Evolutionary conservation across 1,140 invertebrate species (phyloP), one percentile per base, ranked within the genome.

Genomic region (Sitodiplosis mosellana): DNA sequence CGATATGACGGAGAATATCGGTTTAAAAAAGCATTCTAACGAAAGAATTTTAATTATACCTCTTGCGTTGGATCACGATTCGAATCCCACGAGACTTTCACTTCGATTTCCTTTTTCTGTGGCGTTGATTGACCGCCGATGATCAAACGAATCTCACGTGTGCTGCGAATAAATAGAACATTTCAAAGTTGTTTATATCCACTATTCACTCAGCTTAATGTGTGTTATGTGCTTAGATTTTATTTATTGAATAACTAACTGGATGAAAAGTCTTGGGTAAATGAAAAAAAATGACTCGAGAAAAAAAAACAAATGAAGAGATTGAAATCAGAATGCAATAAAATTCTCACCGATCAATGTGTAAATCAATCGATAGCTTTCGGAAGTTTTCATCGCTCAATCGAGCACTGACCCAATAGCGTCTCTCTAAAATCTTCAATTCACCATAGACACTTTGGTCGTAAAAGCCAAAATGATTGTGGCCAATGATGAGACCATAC

Each of bases 21-120:
- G n/a, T n/a, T n/a, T n/a, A n/a, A n/a, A n/a, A n/a, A n/a, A n/a
- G n/a, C n/a, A n/a, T n/a, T n/a, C n/a, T n/a, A 3, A 27, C 27
- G 27, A 27, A 27, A 27, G 27, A 10, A 5, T 27, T 27, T 38
- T 0, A 75, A 61, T 22, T 69, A 68, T 11, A 83, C 58, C 56
- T 80, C 79, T 54, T 82, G 71, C 37, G 74, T 73, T 0, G 82
- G 81, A 68, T 87, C 81, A 10, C 84, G 69, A 62, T 84, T 86
- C 0, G 80, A 80, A 56, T 87, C 82, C 83, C 83, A 87, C 54
- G 83, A 83, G 0, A 87, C 55, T 49, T 81, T 79, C 0, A 81
- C 59, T 1, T 74, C 77, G 3, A 77, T 63, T 46, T 77, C 74
- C 55, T 81, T 81, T 15, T 71, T 69, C 17, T 64, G 56, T 0